Base-by-base conservation (phyloP, 1,140 invertebrate genomes). In the Harlomillsia oculata region DNA sequence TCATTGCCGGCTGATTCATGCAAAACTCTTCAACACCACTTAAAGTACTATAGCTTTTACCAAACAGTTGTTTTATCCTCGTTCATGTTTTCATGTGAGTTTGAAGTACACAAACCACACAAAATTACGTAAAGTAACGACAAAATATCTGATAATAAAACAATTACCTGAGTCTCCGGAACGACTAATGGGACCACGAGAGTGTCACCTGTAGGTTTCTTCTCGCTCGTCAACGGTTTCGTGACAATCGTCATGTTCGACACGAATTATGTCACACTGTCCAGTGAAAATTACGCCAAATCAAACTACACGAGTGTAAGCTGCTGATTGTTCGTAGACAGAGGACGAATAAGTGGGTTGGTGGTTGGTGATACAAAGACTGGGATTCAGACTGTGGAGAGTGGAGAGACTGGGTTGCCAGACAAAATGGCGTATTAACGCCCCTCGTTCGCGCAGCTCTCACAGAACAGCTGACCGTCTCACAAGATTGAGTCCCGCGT, bases 171-270 rank as follows among this genome's bases (percentile, higher is more conserved):
- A 20, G 20, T 41, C 25, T 58, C 46, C 25, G 43, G 21, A 39
- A 21, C 70, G 37, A 82, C 79, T 54, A 83, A 71, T 30, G 81
- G 80, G 64, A 79, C 74, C 39, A 78, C 76, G 60, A 78, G 69
- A 72, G 81, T 80, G 64, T 82, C 58, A n/a, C 50, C 28, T 13
- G 45, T 39, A 45, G 69, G 55, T 67, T 80, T 80, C 70, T 82
- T 82, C 56, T 82, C 78, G 14, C 63, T 44, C 28, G 72, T 73
- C 46, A 80, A 73, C 5, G 79, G 78, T 69, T 81, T 82, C 9
- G 79, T 82, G 62, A 82, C 74, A 67, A 82, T 75, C 53, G 80
- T 83, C 81, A 83, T 83, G 11, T 48, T 60, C 16, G 29, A 26
- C 14, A 9, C 13, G 25, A 13, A 16, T 14, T 6, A 34, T 6